These are phyloP conservation scores for Gadopsis marmoratus DNA, from an alignment of 2,797 vertebrate species.

Conservation along the genomic window DNA sequence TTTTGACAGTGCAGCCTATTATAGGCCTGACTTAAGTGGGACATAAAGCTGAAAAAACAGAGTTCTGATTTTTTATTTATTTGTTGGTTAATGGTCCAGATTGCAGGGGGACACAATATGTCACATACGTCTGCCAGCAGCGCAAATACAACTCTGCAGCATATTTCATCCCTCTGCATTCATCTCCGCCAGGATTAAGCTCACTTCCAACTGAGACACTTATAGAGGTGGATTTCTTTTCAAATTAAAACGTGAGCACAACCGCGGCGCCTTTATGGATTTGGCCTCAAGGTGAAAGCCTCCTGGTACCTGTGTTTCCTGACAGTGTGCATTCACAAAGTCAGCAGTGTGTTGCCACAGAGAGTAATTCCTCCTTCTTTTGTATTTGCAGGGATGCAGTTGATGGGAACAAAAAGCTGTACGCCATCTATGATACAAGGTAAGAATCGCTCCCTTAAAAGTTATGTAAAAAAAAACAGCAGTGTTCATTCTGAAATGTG, in stretches of 20 bases:
- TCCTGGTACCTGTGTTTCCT: neutral
- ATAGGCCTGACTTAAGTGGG: conserved; percentile 41
- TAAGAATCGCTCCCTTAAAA: conserved; percentile 74
- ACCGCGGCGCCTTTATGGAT: conserved; percentile 1
- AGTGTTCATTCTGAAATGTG: conserved; percentile 8
- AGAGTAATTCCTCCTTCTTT: conserved; percentile 38
- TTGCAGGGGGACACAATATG: conserved; percentile 42
- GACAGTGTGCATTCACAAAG: neutral
- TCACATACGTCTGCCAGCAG: conserved; percentile 11
- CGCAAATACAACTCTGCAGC: conserved; percentile 16
- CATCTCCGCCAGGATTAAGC: conserved; percentile 8
- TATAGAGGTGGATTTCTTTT: conserved; percentile 19
- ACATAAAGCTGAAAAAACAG: conserved; percentile 38
- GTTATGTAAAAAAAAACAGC: neutral
- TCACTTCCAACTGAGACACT: neutral
- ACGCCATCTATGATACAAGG: conserved; percentile 95
- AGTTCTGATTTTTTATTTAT: conserved; percentile 23
- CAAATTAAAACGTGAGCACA: neutral
- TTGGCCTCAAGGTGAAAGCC: conserved; percentile 1
- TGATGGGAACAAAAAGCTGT: conserved; percentile 94
- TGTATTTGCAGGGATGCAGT: conserved; percentile 92
- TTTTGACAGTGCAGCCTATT: conserved; percentile 8
- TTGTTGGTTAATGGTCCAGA: conserved; percentile 37
- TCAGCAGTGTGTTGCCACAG: neutral
- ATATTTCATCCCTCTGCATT: conserved; percentile 10